Percentiles rank a stretch among this genome's conserved stretches.
These are phyloP conservation scores for Zootermopsis nevadensis DNA, from an alignment of 2,888 invertebrate species.

Conservation along the genomic window DNA sequence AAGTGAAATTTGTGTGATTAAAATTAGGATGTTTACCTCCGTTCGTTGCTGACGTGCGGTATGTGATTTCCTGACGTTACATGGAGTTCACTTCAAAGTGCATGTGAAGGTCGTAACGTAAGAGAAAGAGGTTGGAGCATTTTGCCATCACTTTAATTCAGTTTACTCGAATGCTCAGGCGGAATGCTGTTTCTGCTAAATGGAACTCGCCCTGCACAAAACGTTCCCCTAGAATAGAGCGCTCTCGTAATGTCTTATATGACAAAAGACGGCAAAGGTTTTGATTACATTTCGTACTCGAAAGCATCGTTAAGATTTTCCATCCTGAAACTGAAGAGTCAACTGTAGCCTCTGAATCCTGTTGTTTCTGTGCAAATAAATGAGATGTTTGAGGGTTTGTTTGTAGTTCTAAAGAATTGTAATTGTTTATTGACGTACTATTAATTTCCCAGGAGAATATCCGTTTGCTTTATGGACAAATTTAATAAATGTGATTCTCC, in stretches of 20 bases:
- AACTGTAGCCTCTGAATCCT: no score
- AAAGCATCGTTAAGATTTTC: no score
- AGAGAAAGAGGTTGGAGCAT: not conserved
- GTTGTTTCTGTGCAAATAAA: no score
- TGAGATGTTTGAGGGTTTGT: no score
- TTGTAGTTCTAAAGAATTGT: no score
- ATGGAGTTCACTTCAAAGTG: not conserved
- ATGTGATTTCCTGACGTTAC: not conserved
- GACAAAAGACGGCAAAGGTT: not conserved
- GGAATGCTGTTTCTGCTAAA: slow-evolving; percentile 1
- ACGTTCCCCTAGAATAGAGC: not conserved
- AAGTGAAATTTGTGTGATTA: no score
- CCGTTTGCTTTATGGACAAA: no score
- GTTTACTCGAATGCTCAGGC: slow-evolving; percentile 2
- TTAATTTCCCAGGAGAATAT: no score
- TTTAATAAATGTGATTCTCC: no score
- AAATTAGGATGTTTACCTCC: not conserved
- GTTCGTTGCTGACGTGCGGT: not conserved
- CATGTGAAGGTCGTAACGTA: not conserved
- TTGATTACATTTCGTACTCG: not conserved
- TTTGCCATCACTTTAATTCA: slow-evolving; percentile 12
- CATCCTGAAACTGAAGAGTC: no score
- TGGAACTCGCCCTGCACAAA: not conserved
- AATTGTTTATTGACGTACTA: no score
- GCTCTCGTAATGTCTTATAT: not conserved